Evolutionary conservation across 2,797 vertebrate genomes (phyloP).

Genomic region (Malacoraja senta): DNA sequence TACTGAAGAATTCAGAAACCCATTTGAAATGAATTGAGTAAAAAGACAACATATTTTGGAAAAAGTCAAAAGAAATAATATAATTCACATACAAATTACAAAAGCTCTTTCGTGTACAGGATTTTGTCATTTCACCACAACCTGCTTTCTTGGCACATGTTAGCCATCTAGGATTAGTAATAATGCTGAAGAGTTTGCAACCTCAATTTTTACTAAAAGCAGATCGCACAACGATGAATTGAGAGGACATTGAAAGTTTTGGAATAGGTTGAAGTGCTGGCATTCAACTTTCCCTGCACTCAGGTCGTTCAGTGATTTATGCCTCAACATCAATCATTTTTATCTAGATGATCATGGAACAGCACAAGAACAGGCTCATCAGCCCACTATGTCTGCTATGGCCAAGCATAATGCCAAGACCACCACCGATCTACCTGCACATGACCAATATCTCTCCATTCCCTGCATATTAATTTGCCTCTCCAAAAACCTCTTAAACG

Average conservation of each 20-base stretch:
- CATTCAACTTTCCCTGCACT: background rate
- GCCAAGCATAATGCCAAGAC: no score
- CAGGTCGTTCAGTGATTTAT: background rate
- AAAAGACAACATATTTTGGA: background rate
- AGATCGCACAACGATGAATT: background rate
- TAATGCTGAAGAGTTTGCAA: background rate
- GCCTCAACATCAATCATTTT: background rate
- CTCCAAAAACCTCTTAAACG: no score
- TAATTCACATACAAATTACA: background rate
- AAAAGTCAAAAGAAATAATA: background rate
- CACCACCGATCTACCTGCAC: no score
- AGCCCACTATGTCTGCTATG: no score
- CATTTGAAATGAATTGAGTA: background rate
- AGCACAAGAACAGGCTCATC: no score
- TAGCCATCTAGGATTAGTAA: background rate
- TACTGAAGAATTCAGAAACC: background rate
- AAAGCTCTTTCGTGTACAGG: background rate
- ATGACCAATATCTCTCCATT: no score
- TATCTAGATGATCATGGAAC: background rate
- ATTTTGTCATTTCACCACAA: no score
- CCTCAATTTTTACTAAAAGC: background rate
- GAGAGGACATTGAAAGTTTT: background rate
- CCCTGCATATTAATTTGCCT: no score
- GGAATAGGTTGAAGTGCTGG: background rate
- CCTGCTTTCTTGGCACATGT: background rate